Conservation (phyloP, 2,888 invertebrate species). For the Scaptomyza cyrtandrae region DNA sequence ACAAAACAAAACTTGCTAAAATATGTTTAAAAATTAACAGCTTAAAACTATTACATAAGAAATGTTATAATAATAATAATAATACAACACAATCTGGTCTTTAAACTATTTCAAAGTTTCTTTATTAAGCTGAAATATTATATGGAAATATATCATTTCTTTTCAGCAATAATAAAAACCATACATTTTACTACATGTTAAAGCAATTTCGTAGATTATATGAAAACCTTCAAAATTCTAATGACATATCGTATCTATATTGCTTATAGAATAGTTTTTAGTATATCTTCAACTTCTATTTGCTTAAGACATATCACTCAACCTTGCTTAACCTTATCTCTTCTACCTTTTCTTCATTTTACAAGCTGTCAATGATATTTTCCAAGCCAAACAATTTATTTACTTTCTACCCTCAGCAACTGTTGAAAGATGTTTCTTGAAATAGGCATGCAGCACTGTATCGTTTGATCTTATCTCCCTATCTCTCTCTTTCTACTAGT, state of each 20-base stretch:
- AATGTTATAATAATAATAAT: conserved; percentile 14
- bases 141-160: too few species aligned
- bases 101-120: background rate
- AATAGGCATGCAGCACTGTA: background rate
- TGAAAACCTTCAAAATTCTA: too few species aligned
- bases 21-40: too few species aligned
- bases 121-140: too few species aligned
- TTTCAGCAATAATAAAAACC: too few species aligned
- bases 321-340: conserved; percentile 20
- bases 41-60: background rate
- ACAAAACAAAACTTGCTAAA: background rate
- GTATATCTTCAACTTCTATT: too few species aligned
- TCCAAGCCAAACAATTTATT: conserved; percentile 16
- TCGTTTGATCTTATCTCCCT: conserved; percentile 23
- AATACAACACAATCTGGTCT: conserved; percentile 15
- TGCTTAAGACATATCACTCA: background rate
- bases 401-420: background rate
- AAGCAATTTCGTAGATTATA: too few species aligned
- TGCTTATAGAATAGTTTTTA: too few species aligned
- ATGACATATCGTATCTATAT: too few species aligned
- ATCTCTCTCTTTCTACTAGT: conserved; percentile 15
- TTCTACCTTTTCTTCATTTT: conserved; percentile 12
- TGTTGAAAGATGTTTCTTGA: conserved; percentile 45
- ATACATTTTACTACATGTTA: too few species aligned
- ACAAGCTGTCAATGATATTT: conserved; percentile 43